Conservation (phyloP, 2,888 invertebrate genomes). For the Drosophila macrothrix region DNA sequence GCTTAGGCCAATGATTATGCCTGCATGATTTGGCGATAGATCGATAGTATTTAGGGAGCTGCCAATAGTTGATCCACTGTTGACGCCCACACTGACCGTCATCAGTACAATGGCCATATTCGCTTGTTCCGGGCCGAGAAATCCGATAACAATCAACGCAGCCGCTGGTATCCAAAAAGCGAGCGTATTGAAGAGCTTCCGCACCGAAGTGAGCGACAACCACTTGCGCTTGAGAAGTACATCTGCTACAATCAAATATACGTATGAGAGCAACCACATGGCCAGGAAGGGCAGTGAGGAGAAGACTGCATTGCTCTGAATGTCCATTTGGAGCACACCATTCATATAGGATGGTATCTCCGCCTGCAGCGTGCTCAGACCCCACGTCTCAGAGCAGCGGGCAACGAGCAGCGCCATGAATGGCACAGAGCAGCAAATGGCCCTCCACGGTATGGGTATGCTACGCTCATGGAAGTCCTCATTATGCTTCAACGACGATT, state of each 20-base stretch:
- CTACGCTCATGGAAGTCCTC: slow-evolving; percentile 64
- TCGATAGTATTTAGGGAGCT: slow-evolving; percentile 87
- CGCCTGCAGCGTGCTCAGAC: slow-evolving; percentile 89
- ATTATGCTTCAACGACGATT: slow-evolving; percentile 83
- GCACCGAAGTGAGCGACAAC: slow-evolving; percentile 80
- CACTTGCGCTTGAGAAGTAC: slow-evolving; percentile 83
- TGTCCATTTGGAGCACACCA: slow-evolving; percentile 87
- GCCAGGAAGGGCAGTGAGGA: slow-evolving; percentile 86
- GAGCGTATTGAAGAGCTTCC: slow-evolving; percentile 77
- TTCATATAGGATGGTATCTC: slow-evolving; percentile 90
- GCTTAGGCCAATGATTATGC: slow-evolving; percentile 88
- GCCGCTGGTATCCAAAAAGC: slow-evolving; percentile 86
- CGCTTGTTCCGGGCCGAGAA: slow-evolving; percentile 84
- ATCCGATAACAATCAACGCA: slow-evolving; percentile 86
- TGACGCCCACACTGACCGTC: slow-evolving; percentile 86
- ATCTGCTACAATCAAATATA: slow-evolving; percentile 85
- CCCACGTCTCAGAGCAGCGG: slow-evolving; percentile 89
- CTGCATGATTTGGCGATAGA: slow-evolving; percentile 88
- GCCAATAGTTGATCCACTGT: slow-evolving; percentile 84
- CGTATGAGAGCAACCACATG: slow-evolving; percentile 86
- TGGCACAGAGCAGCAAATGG: slow-evolving; percentile 88
- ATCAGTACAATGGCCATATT: slow-evolving; percentile 86
- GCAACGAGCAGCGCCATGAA: slow-evolving; percentile 86
- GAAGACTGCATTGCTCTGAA: slow-evolving; percentile 86
- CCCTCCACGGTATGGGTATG: slow-evolving; percentile 87